Conservation (phyloP, 23 tunicate genomes). For the Halocynthia aurantium region DNA sequence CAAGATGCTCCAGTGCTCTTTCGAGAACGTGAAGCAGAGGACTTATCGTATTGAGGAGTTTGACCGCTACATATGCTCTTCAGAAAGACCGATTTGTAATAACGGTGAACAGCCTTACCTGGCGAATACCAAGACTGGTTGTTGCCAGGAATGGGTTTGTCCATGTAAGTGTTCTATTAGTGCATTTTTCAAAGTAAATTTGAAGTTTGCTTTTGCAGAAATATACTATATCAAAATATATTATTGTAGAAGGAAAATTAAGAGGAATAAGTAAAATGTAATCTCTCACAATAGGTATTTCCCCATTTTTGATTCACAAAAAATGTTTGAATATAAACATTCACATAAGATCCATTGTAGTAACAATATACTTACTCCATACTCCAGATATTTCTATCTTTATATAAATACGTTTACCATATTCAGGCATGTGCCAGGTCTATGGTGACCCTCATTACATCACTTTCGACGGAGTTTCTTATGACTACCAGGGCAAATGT, state of each 20-base stretch:
- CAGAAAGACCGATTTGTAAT: slow-evolving; percentile 26
- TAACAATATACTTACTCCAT: too few species aligned
- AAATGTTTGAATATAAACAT: too few species aligned
- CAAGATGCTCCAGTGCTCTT: slow-evolving; percentile 52
- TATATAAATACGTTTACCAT: neutral
- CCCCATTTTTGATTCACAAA: too few species aligned
- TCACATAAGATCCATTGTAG: too few species aligned
- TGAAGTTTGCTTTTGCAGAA: too few species aligned
- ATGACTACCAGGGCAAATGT: slow-evolving; percentile 63
- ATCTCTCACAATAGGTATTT: too few species aligned
- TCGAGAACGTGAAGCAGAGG: slow-evolving; percentile 15
- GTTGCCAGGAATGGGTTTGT: slow-evolving; percentile 57
- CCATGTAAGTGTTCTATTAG: slow-evolving; percentile 34
- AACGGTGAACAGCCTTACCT: slow-evolving; percentile 37
- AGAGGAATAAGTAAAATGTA: too few species aligned
- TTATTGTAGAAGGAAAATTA: too few species aligned
- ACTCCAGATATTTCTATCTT: too few species aligned
- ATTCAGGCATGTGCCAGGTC: slow-evolving; percentile 36
- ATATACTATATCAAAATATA: too few species aligned
- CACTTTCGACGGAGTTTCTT: slow-evolving; percentile 51
- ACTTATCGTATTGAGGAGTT: slow-evolving; percentile 43
- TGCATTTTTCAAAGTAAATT: neutral
- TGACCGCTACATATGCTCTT: slow-evolving; percentile 27
- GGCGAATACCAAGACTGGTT: slow-evolving; percentile 47
- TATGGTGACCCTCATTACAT: slow-evolving; percentile 60